phyloP scores from a whole-genome alignment of 2,797 vertebrate species.

The Apogon talboti region DNA sequence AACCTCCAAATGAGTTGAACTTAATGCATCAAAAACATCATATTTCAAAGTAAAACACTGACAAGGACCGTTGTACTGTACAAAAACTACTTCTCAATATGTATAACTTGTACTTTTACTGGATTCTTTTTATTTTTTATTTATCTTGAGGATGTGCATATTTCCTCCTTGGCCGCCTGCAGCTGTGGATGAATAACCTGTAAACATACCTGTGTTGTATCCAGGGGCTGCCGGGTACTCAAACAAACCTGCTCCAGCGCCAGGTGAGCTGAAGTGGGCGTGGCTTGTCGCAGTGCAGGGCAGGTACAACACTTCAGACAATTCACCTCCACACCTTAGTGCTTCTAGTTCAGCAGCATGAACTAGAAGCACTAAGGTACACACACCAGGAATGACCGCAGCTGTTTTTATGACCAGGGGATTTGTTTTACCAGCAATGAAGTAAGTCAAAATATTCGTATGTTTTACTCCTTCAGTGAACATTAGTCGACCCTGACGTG shows the following conservation, averaged over 20 bases:
- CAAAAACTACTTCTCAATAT: too few species aligned
- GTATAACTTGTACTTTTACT: too few species aligned
- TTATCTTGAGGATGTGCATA: too few species aligned
- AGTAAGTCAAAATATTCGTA: conserved; percentile 38
- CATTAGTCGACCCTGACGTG: background rate
- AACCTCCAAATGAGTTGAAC: too few species aligned
- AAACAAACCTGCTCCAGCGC: conserved; percentile 44
- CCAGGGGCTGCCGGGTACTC: conserved; percentile 1
- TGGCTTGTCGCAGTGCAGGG: conserved; percentile 22
- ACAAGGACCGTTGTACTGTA: too few species aligned
- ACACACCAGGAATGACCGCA: background rate
- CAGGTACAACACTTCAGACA: conserved; percentile 49
- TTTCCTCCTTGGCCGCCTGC: too few species aligned
- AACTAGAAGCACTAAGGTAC: too few species aligned
- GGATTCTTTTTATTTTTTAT: too few species aligned
- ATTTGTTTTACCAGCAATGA: conserved; percentile 19
- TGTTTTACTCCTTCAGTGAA: background rate
- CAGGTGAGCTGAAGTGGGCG: conserved; percentile 63
- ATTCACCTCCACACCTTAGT: conserved; percentile 41
- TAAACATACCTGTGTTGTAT: background rate
- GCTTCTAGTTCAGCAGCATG: conserved; percentile 29
- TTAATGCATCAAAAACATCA: too few species aligned
- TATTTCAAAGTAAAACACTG: too few species aligned
- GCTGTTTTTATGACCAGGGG: conserved; percentile 1
- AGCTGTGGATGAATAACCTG: too few species aligned